Percentiles rank a stretch among this genome's conserved stretches.
Evolutionary conservation across 1,140 invertebrate species (phyloP).

Genomic region (Drosophila nigrodunni): DNA sequence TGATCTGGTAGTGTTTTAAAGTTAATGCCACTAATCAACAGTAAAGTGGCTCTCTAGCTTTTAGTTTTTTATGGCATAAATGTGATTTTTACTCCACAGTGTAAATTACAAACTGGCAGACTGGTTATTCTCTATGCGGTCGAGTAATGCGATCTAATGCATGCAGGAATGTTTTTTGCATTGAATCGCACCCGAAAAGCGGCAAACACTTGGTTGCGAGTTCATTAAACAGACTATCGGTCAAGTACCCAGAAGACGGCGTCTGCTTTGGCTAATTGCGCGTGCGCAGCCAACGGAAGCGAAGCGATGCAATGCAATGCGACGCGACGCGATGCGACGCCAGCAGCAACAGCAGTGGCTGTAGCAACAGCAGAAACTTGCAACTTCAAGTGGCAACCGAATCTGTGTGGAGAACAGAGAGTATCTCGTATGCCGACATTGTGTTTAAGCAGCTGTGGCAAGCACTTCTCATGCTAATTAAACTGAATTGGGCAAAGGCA

Average conservation of each 20-base stretch:
- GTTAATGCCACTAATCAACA: too few species aligned
- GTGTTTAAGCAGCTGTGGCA: conserved; percentile 76
- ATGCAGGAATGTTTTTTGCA: conserved; percentile 60
- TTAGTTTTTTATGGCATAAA: too few species aligned
- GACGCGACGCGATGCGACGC: conserved; percentile 8
- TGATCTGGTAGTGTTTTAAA: too few species aligned
- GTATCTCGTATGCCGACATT: conserved; percentile 36
- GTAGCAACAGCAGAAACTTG: conserved; percentile 15
- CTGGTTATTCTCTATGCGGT: conserved; percentile 52
- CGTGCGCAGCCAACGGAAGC: conserved; percentile 77
- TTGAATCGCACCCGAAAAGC: conserved; percentile 46
- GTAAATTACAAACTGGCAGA: conserved; percentile 19
- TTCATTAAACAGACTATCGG: conserved; percentile 65
- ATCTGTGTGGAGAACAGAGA: neutral
- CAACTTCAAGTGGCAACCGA: neutral
- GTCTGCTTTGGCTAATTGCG: conserved; percentile 75
- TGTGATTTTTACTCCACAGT: too few species aligned
- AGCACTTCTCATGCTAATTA: conserved; percentile 78
- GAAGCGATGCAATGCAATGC: conserved; percentile 26
- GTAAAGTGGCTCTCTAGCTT: too few species aligned
- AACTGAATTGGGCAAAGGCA: conserved; percentile 69
- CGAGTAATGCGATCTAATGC: conserved; percentile 72
- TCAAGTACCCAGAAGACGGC: conserved; percentile 70
- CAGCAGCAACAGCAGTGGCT: neutral
- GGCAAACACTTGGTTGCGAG: conserved; percentile 30